A percentile compares a stretch with the other conserved stretches of the same genome.
These are phyloP conservation scores for Lepus townsendii DNA, from an alignment of 2,797 vertebrate species.

Conservation along the genomic window DNA sequence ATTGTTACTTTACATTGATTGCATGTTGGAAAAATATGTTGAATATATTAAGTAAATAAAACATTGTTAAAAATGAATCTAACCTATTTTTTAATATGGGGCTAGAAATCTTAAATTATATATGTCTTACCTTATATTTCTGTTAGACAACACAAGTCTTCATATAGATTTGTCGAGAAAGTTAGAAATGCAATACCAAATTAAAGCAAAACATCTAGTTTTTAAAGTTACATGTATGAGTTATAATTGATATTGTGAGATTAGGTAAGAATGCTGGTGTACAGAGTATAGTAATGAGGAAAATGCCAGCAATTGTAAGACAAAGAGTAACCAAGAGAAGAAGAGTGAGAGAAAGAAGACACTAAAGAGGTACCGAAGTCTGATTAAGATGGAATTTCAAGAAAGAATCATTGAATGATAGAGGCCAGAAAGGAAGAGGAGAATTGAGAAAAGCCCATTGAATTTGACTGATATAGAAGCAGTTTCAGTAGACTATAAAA, in stretches of 20 bases:
- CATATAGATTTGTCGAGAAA: slow-evolving; percentile 35
- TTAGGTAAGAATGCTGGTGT: slow-evolving; percentile 24
- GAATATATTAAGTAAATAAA: slow-evolving; percentile 11
- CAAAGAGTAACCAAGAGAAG: slow-evolving; percentile 24
- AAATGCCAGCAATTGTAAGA: slow-evolving; percentile 38
- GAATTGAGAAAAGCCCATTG: slow-evolving; percentile 49
- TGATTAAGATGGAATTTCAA: slow-evolving; percentile 57
- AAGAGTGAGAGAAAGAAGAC: slow-evolving; percentile 26
- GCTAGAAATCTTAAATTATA: slow-evolving; percentile 23
- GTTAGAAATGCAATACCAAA: slow-evolving; percentile 35
- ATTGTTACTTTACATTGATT: slow-evolving; percentile 58
- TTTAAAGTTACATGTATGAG: slow-evolving; percentile 14
- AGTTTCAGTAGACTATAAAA: slow-evolving; percentile 23
- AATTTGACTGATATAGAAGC: slow-evolving; percentile 35
- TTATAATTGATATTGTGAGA: slow-evolving; percentile 36
- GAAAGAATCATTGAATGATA: slow-evolving; percentile 57
- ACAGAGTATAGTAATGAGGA: neutral
- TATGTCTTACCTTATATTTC: slow-evolving; percentile 48
- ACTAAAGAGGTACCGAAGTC: slow-evolving; percentile 20
- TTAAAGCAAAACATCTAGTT: slow-evolving; percentile 45
- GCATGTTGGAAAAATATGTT: slow-evolving; percentile 29
- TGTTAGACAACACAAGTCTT: slow-evolving; percentile 14
- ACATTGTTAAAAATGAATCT: slow-evolving; percentile 40
- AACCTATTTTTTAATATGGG: slow-evolving; percentile 31
- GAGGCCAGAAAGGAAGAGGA: slow-evolving; percentile 13